These are phyloP conservation scores for Apantesis nais DNA, from an alignment of 2,888 invertebrate species.

Conservation along the genomic window DNA sequence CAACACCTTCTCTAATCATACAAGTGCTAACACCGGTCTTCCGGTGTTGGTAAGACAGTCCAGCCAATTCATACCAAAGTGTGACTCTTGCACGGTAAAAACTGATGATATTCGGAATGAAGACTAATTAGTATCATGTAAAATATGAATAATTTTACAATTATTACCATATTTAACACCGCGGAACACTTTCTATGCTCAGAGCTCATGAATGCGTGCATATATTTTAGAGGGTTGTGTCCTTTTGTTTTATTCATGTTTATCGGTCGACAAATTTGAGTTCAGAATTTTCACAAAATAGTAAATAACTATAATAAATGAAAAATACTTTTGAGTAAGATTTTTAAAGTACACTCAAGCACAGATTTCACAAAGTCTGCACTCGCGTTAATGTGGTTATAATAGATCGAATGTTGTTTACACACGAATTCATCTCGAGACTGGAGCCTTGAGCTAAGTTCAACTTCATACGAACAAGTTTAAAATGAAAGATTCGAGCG, in stretches of 20 bases:
- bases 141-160: too few species aligned
- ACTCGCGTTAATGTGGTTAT: conserved; percentile 29
- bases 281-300: background rate
- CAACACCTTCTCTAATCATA: too few species aligned
- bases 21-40: too few species aligned
- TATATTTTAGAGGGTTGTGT: background rate
- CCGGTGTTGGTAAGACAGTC: too few species aligned
- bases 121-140: too few species aligned
- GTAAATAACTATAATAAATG: background rate
- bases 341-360: conserved; percentile 10
- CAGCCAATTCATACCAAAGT: too few species aligned
- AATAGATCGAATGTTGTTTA: conserved; percentile 59
- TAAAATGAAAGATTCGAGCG: conserved; percentile 73
- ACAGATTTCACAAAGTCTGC: conserved; percentile 16
- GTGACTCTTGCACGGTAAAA: too few species aligned
- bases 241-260: background rate
- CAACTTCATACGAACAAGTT: conserved; percentile 65
- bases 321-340: conserved; percentile 4
- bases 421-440: conserved; percentile 36
- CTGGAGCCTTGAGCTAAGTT: conserved; percentile 30
- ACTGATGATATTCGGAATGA: too few species aligned
- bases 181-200: background rate
- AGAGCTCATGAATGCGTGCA: background rate
- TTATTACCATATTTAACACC: too few species aligned
- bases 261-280: background rate